Conservation (phyloP, 2,113 vertebrate genomes). For the Capreolus pygargus region DNA sequence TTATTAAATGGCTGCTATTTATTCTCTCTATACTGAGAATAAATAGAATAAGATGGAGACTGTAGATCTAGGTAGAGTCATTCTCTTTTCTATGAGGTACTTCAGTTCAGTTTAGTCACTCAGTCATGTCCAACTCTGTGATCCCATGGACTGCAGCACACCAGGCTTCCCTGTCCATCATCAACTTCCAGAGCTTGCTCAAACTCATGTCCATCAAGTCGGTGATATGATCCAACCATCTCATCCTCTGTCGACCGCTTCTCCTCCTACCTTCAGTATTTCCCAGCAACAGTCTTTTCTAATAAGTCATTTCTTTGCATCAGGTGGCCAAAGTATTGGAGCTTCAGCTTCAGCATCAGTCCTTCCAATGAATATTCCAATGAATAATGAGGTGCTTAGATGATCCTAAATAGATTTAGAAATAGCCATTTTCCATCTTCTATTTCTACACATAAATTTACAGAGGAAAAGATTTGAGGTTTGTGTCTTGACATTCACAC, state of each 20-base stretch:
- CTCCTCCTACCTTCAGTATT: background rate
- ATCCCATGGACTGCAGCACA: background rate
- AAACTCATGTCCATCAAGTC: background rate
- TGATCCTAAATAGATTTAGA: background rate
- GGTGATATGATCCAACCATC: background rate
- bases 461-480: background rate
- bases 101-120: background rate
- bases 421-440: background rate
- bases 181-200: background rate
- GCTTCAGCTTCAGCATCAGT: background rate
- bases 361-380: background rate
- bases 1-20: background rate
- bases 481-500: background rate
- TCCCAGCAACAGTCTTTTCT: background rate
- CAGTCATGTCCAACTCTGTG: background rate
- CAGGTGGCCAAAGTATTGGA: background rate
- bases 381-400: background rate
- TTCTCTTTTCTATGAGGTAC: background rate
- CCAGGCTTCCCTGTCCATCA: background rate
- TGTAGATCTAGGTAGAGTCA: background rate
- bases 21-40: background rate
- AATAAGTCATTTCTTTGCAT: background rate
- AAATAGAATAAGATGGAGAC: background rate
- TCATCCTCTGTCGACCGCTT: background rate
- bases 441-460: background rate